Base-by-base conservation (phyloP, 2,797 vertebrate genomes). In the Sebastes iracundus region DNA sequence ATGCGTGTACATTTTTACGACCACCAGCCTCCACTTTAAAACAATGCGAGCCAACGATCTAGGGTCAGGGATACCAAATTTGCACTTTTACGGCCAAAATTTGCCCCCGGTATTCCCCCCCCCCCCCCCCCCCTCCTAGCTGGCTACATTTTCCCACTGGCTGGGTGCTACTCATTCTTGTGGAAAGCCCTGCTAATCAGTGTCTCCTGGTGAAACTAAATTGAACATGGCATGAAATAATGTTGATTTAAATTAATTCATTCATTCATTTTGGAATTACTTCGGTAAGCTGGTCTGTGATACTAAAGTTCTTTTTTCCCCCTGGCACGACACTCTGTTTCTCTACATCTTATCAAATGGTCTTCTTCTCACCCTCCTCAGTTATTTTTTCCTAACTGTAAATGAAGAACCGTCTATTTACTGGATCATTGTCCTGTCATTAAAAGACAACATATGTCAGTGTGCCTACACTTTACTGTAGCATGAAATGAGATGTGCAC, bases 361-460 rank as follows among this genome's bases (percentile, higher is more conserved):
- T 49, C 18, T 49, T 49, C 46, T 49, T 49, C 46, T 49, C 46
- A 49, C 46, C 46, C 46, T 49, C 46, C 46, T 49, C 46, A 49
- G 46, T 49, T 18, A 49, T 49, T 49, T 20, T 49, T 49, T 49
- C 46, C 16, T 46, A 7, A n/a, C 49, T 20, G 46, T 20, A 52
- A 52, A 52, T 52, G 30, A 64, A 81, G 71, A 69, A 75, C 60
- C 27, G 25, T 27, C 67, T 18, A 30, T 66, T 63, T 12, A 14
- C 25, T 23, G 35, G 33, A 27, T 65, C 14, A 1, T 23, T 56
- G 35, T 20, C 5, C 75, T 56, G 56, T 75, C 72, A 83, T 87
- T 80, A 87, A 62, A 65, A 83, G 20, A 30, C 65, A 49, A 6
- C 72, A 72, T 79, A 75, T 80, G 79, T 70, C 32, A 33, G 52